Percentiles rank a stretch among this genome's conserved stretches.
Conservation (phyloP, 2,113 vertebrate species). For the Phycodurus eques region DNA sequence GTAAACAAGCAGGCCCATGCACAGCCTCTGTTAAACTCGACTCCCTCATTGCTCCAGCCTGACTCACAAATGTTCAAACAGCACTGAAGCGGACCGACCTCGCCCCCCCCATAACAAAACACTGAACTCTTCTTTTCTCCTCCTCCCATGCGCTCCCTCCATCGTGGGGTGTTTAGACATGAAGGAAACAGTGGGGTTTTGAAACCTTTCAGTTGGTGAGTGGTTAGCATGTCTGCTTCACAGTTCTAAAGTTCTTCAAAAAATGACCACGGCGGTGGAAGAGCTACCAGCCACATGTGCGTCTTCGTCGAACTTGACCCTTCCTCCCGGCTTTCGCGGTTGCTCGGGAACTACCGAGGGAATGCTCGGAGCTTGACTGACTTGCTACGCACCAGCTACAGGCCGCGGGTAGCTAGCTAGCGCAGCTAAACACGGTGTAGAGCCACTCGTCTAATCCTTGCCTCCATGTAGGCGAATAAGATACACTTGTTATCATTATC, state of each 20-base stretch:
- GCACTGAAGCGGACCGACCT: constrained; percentile 29
- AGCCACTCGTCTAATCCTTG: neutral
- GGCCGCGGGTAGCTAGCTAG: too few species aligned
- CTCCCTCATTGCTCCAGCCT: constrained; percentile 73
- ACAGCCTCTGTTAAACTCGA: constrained; percentile 48
- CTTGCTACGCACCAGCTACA: neutral
- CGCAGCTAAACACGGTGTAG: neutral
- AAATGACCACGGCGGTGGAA: neutral
- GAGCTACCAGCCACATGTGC: neutral
- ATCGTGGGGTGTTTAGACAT: neutral
- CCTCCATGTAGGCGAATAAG: neutral
- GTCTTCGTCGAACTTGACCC: too few species aligned
- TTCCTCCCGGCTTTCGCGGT: too few species aligned
- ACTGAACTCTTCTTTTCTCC: constrained; percentile 32
- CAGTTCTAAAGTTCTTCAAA: neutral
- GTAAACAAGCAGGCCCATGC: constrained; percentile 70
- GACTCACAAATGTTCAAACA: constrained; percentile 66
- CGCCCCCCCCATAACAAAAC: constrained; percentile 29
- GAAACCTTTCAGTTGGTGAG: neutral
- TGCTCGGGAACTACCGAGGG: too few species aligned
- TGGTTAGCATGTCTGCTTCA: neutral
- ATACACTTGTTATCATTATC: neutral
- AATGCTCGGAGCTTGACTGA: neutral
- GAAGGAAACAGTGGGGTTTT: neutral
- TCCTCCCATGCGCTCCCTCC: neutral